Evolutionary conservation across 2,888 invertebrate species (phyloP), one percentile per base, ranked within the genome.

Genomic region (Flabesymbios commensalis): DNA sequence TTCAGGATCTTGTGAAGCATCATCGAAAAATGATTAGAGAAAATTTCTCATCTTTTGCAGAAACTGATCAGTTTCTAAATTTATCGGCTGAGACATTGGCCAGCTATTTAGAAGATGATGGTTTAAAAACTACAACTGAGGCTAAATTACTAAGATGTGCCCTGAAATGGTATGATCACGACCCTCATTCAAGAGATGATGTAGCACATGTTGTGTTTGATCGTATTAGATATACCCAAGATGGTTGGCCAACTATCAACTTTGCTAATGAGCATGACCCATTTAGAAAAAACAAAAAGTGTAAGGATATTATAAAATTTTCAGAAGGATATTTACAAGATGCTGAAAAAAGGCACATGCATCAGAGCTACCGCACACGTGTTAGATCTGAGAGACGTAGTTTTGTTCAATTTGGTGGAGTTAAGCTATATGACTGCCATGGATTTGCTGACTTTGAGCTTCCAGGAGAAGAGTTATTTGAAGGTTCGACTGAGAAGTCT

Each of bases 201-300:
- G 41, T 59, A 19, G 43, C 48, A 1, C 33, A 49, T 29, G 49
- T 53, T n/a, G 61, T 67, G 2, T n/a, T 67, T 32, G 64, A 67
- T 26, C 58, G 55, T 42, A 48, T 67, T 3, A 47, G 67, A 2
- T 67, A 56, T 51, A 60, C 60, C 5, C 36, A 48, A 2, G 64
- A 67, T 29, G 67, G 67, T 22, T 67, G 67, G 67, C 57, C 61
- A 2, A 57, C 64, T 41, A 58, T 67, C n/a, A 57, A 64, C 22
- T 56, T 57, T 47, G 67, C 67, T 3, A 36, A 19, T 17, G 26
- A 31, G 14, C 19, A 32, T 4, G 59, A 61, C n/a, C 61, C 61
- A 7, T 67, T 67, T 48, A 42, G 22, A n/a, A 39, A 42, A 22
- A 58, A 64, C 39, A 24, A 42, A 19, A 47, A 59, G 41, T 67